Base-by-base conservation (phyloP, 2,113 vertebrate genomes). In the Trachemys scripta region DNA sequence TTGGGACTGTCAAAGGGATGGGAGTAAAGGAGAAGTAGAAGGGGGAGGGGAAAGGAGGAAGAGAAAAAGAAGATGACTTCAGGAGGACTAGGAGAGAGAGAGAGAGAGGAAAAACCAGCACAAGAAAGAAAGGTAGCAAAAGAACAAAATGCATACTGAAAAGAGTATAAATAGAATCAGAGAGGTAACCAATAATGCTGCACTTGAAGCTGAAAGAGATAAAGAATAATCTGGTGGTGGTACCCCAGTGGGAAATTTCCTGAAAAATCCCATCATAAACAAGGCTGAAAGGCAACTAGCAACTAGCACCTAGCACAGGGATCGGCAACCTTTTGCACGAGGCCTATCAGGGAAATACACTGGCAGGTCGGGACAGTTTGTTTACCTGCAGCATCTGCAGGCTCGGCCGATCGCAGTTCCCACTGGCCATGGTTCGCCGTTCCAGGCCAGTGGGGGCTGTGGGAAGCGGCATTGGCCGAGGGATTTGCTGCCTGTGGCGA, bases 21-120 rank as follows among this genome's bases (percentile, higher is more conserved):
- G 1, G 31, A 54, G 76, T 50, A 69, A 17, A 10, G 24, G 1
- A 69, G 2, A 12, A 76, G 80, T 65, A 82, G n/a, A 65, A 54
- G 1, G 6, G 1, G 85, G 10, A 80, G 19, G 69, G 10, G 0
- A 72, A 45, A 53, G 72, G n/a, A 38, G 24, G 3, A 2, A 11
- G 16, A 53, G 5, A 50, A 5, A 50, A 19, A 57, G 49, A 78
- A 42, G 31, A 17, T 25, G 8, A 20, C 8, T 82, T 11, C 49
- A 24, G 5, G 72, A 62, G 1, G 10, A 3, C 25, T 76, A 0
- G 2, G 57, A 53, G 51, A 53, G 51, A 62, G 57, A 38, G 57
- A 38, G 38, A 65, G 27, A 65, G 29, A 62, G 31, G 14, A 3
- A 29, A 17, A 65, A 65, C 31, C 14, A 65, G 59, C 29, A 59